Percentiles rank a stretch among this genome's conserved stretches.
Evolutionary conservation across 2,888 invertebrate genomes (phyloP).

Genomic region (Campaea margaritaria): DNA sequence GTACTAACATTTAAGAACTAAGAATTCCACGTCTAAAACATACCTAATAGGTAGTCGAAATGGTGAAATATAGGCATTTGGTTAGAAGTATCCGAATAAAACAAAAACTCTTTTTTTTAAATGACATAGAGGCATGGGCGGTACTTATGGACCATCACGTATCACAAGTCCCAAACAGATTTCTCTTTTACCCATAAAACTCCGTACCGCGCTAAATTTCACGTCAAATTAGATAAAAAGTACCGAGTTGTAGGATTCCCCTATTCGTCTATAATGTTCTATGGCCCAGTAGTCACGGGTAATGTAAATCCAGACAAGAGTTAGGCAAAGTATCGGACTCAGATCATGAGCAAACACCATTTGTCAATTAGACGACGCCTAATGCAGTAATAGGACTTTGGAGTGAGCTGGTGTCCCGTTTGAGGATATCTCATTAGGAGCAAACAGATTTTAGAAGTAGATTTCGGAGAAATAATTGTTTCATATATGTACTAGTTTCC

Average conservation of each 20-base stretch:
- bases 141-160: too few relatives aligned
- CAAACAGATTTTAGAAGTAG: slow-evolving; percentile 13
- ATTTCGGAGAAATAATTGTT: background rate
- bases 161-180: too few relatives aligned
- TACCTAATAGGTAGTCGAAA: too few relatives aligned
- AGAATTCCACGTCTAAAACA: too few relatives aligned
- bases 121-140: too few relatives aligned
- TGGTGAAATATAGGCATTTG: too few relatives aligned
- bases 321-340: slow-evolving; percentile 45
- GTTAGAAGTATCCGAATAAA: too few relatives aligned
- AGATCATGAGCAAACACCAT: slow-evolving; percentile 58
- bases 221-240: background rate
- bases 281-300: slow-evolving; percentile 21
- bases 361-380: slow-evolving; percentile 48
- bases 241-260: background rate
- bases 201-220: background rate
- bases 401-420: slow-evolving; percentile 8
- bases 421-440: slow-evolving; percentile 3
- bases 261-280: slow-evolving; percentile 11
- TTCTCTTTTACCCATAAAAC: too few relatives aligned
- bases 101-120: too few relatives aligned
- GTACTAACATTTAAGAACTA: too few relatives aligned
- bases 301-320: slow-evolving; percentile 41
- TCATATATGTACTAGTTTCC: background rate
- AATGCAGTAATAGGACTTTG: slow-evolving; percentile 44